A percentile compares a stretch with the other conserved stretches of the same genome.
Conservation (phyloP, 2,888 invertebrate species). For the Tenthredo amoena region DNA sequence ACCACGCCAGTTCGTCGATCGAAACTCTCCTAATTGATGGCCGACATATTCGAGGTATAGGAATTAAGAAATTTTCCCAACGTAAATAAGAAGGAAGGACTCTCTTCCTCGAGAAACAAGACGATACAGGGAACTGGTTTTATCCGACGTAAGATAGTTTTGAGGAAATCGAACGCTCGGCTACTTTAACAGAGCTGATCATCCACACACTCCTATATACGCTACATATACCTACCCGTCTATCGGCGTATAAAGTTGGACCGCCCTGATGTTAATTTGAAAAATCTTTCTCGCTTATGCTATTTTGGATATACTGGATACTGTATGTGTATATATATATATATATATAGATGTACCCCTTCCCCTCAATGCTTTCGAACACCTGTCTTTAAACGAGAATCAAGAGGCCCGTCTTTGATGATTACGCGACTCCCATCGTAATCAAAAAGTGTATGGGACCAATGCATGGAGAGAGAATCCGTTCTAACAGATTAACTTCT, state of each 20-base stretch:
- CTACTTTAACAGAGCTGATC: constrained; percentile 11
- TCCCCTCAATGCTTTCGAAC: constrained; percentile 24
- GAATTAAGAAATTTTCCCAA: constrained; percentile 49
- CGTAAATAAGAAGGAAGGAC: constrained; percentile 10
- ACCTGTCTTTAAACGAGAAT: constrained; percentile 33
- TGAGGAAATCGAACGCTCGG: constrained; percentile 36
- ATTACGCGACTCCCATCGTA: constrained; percentile 30
- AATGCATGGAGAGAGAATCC: not conserved
- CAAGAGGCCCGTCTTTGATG: constrained; percentile 21
- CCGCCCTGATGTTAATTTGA: constrained; percentile 47
- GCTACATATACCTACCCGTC: not conserved
- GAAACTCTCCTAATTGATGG: constrained; percentile 15
- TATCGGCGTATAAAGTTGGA: not conserved
- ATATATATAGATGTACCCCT: not conserved
- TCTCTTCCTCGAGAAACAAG: not conserved
- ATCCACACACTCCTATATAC: not conserved
- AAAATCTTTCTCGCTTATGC: constrained; percentile 32
- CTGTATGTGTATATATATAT: not conserved
- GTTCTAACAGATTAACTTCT: constrained; percentile 28
- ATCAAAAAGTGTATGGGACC: constrained; percentile 17
- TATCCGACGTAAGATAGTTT: not conserved
- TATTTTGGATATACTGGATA: not conserved
- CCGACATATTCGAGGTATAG: constrained; percentile 9
- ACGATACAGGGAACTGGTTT: constrained; percentile 28
- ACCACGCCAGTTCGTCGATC: not conserved